Evolutionary conservation across 2,797 vertebrate genomes (phyloP), one percentile per base, ranked within the genome.

Genomic region (Remorina albescens): DNA sequence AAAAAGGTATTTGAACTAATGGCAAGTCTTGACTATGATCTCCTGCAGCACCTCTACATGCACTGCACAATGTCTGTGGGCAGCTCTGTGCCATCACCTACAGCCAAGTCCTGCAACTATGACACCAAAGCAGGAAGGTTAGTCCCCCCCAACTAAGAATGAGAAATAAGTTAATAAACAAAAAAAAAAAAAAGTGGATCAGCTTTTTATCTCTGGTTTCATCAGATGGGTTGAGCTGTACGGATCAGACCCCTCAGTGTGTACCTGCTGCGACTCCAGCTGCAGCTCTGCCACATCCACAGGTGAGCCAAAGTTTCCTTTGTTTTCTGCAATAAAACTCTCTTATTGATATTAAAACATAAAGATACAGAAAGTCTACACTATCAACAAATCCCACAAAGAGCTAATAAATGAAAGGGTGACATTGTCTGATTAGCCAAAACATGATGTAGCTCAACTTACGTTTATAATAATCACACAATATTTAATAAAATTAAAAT

Each of bases 71-170:
- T 93, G 86, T 91, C 86, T 2, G 74, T 88, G 18, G 25, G 78
- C 25, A 57, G 71, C 11, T 36, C 67, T 10, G 34, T 39, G 5
- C 83, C 93, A 19, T 89, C 91, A 4, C 28, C 81, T 0, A 91
- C 67, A 11, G 75, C 90, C 0, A 95, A 95, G 74, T 90, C 90
- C 76, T 95, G 94, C 86, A 93, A 85, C 78, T 95, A 92, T 19
- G 73, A 94, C 79, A 57, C 70, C 2, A 21, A 76, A 23, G 46
- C 67, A 26, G 36, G 32, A 59, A 83, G 88, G 93, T 95, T 19
- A 0, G 58, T n/a, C n/a, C n/a, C n/a, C n/a, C n/a, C n/a, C n/a
- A n/a, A n/a, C n/a, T n/a, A n/a, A 30, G 18, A 54, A 5, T 70
- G 8, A 47, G 2, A 7, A 30, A 36, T 28, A 36, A 19, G 41